These are phyloP conservation scores for Caprella mutica DNA, from an alignment of 2,888 invertebrate genomes.

Conservation along the genomic window DNA sequence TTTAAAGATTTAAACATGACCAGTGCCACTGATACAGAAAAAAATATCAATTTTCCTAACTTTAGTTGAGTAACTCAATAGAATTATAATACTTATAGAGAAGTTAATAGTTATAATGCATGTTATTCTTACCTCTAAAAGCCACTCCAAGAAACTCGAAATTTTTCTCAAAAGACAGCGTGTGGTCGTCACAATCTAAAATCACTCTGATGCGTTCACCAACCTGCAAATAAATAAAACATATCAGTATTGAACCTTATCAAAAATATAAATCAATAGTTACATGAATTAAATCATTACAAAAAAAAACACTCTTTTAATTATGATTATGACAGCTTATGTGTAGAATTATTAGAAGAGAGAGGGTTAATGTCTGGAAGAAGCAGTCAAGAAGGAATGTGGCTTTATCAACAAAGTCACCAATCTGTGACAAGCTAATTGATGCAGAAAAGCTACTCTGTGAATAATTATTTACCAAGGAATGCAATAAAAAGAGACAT, in stretches of 20 bases:
- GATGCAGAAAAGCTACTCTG: too few relatives aligned
- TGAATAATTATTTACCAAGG: too few relatives aligned
- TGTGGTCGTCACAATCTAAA: constrained; percentile 94
- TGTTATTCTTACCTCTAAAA: constrained; percentile 61
- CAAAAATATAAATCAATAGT: not conserved
- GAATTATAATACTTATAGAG: too few relatives aligned
- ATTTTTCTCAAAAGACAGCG: constrained; percentile 92
- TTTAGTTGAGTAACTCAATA: too few relatives aligned
- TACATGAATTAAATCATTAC: not conserved
- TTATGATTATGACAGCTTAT: not conserved
- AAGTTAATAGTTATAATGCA: too few relatives aligned
- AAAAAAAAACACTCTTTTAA: too few relatives aligned
- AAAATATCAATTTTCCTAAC: not conserved
- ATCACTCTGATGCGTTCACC: constrained; percentile 94
- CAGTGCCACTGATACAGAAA: not conserved
- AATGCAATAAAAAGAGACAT: too few relatives aligned
- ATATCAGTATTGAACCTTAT: constrained; percentile 10
- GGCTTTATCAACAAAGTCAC: too few relatives aligned
- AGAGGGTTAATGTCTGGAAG: too few relatives aligned
- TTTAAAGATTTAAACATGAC: too few relatives aligned
- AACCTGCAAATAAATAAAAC: constrained; percentile 52
- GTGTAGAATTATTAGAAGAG: not conserved
- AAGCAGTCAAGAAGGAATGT: too few relatives aligned
- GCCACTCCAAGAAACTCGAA: constrained; percentile 97
- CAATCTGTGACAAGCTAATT: too few relatives aligned